Conservation (phyloP, 1,140 invertebrate genomes). For the Aphelenchoides besseyi region DNA sequence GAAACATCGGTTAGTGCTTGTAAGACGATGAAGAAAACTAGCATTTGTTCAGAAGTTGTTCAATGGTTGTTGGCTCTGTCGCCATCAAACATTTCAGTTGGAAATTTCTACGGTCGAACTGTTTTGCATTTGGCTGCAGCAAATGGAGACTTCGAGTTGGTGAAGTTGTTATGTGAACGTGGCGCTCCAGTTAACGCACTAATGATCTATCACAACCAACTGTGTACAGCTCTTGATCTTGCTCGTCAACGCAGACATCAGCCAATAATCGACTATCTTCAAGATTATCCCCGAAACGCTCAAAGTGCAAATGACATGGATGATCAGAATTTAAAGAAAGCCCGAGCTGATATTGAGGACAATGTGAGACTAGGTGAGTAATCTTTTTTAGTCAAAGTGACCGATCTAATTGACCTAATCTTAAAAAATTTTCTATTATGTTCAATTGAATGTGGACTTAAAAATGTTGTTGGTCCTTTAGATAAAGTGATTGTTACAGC, state of each 20-base stretch:
- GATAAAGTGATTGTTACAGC: conserved; percentile 22
- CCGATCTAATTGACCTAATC: neutral
- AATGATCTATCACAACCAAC: conserved; percentile 59
- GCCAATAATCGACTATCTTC: conserved; percentile 50
- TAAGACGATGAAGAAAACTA: conserved; percentile 18
- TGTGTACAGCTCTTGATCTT: conserved; percentile 51
- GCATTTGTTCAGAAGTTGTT: conserved; percentile 45
- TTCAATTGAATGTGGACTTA: no score
- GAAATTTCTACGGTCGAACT: conserved; percentile 86
- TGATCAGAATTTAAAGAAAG: conserved; percentile 20
- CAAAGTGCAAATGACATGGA: conserved; percentile 32
- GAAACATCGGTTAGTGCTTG: conserved; percentile 71
- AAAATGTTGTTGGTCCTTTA: no score
- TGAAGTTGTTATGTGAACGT: conserved; percentile 67
- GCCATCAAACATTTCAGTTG: conserved; percentile 78
- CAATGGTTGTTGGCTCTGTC: conserved; percentile 77
- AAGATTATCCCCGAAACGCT: conserved; percentile 20
- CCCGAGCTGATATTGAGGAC: conserved; percentile 47
- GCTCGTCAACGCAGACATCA: conserved; percentile 43
- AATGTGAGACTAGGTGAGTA: conserved; percentile 37
- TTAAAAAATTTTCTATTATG: no score
- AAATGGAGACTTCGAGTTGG: conserved; percentile 88
- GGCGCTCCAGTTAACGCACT: conserved; percentile 63
- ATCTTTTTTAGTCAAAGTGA: no score
- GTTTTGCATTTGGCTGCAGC: conserved; percentile 88